phyloP scores from a whole-genome alignment of 2,888 invertebrate species.

The Timema cristinae region DNA sequence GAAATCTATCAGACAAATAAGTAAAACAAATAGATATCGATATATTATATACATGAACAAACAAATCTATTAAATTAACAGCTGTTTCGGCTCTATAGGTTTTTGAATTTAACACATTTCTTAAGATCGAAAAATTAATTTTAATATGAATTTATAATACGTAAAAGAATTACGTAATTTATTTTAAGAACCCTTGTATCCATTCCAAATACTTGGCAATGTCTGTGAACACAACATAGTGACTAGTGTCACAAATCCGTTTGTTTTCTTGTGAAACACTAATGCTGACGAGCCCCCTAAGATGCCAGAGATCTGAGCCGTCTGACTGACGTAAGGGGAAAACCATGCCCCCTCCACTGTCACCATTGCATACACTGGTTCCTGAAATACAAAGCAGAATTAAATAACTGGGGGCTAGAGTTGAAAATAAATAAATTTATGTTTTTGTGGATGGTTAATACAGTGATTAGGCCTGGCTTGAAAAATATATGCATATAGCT shows the following conservation, averaged over 20 bases:
- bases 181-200: slow-evolving; percentile 39
- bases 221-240: slow-evolving; percentile 60
- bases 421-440: not conserved
- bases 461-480: too few relatives aligned
- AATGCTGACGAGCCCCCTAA: slow-evolving; percentile 49
- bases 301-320: slow-evolving; percentile 25
- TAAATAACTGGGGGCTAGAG: not conserved
- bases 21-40: too few relatives aligned
- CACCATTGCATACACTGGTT: slow-evolving; percentile 54
- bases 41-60: too few relatives aligned
- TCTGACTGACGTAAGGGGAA: slow-evolving; percentile 35
- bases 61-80: too few relatives aligned
- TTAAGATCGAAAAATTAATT: too few relatives aligned
- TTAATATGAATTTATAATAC: too few relatives aligned
- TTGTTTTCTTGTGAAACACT: slow-evolving; percentile 54
- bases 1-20: too few relatives aligned
- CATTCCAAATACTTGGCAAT: slow-evolving; percentile 55
- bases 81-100: too few relatives aligned
- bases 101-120: too few relatives aligned
- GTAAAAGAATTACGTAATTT: too few relatives aligned
- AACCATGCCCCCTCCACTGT: slow-evolving; percentile 47
- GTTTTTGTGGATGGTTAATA: not conserved
- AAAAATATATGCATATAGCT: too few relatives aligned
- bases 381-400: slow-evolving; percentile 42
- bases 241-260: slow-evolving; percentile 54